Base-by-base conservation (phyloP, 2,888 invertebrate genomes). In the Brassicogethes aeneus region DNA sequence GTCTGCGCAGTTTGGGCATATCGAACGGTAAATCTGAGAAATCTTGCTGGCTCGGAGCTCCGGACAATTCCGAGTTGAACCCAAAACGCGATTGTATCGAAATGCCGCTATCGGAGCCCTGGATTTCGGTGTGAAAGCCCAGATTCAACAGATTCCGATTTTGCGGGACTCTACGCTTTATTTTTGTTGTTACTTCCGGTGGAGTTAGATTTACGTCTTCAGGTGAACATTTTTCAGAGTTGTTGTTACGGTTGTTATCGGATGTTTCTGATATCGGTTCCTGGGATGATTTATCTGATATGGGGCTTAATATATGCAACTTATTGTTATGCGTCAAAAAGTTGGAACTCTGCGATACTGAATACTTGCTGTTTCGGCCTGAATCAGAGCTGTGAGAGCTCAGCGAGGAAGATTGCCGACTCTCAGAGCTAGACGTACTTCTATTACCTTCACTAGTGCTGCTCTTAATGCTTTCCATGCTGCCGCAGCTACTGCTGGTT, bases 341-440 rank as follows among this genome's bases (percentile, higher is more conserved):
- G 61, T 80, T 80, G 56, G 80, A 76, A 41, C 80, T 63, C 52
- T 79, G 80, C 68, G 75, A 75, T 16, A 65, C 65, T 52, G 75
- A 68, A 56, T 77, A 78, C 23, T 47, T 54, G 39, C 13, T 41
- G 34, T 79, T 74, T 41, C 78, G 77, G 41, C 80, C 80, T 49
- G 83, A 86, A 68, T 89, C 88, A 30, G 88, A 88, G 64, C 86
- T 87, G 62, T 89, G 88, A 8, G 88, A 88, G 66, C 88, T 89
- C 40, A 89, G 71, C 39, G 88, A 86, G 34, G 85, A 85, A 46
- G 88, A 88, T 62, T 85, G 84, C 37, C 84, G 76, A 63, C 87
- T 87, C 60, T 87, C 88, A 37, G 85, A 86, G 67, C 87, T 88
- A 60, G 85, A 85, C 41, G 85, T 87, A 60, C 88, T 89, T 54